A percentile compares a stretch with the other conserved stretches of the same genome.
phyloP scores from a whole-genome alignment of 2,888 invertebrate genomes.

The Oxytorus armatus region DNA sequence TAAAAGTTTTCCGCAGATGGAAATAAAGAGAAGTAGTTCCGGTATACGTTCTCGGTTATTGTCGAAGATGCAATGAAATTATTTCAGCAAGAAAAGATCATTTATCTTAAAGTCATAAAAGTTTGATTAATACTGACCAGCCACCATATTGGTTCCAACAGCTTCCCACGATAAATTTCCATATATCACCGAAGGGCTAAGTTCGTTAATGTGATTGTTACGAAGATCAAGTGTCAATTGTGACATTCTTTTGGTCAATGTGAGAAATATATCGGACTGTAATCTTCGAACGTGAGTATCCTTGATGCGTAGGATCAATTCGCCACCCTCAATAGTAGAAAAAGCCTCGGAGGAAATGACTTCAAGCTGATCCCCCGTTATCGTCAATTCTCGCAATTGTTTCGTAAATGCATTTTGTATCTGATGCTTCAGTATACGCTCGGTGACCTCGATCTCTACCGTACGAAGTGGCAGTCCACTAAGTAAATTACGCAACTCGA shows the following conservation, averaged over 20 bases:
- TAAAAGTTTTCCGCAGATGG: too few species aligned
- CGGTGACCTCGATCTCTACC: constrained; percentile 91
- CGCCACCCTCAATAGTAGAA: constrained; percentile 90
- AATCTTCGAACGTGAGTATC: constrained; percentile 92
- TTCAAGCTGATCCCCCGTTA: constrained; percentile 91
- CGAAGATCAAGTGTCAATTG: constrained; percentile 94
- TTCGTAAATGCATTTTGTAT: constrained; percentile 91
- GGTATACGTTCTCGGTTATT: background rate
- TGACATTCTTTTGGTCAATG: constrained; percentile 90
- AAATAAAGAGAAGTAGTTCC: too few species aligned
- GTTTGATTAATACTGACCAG: constrained; percentile 87
- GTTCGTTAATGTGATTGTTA: constrained; percentile 92
- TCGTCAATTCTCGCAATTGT: constrained; percentile 92
- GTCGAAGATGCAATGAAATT: background rate
- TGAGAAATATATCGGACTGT: constrained; percentile 92
- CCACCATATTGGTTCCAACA: constrained; percentile 93
- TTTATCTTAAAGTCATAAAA: background rate
- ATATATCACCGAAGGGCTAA: constrained; percentile 94
- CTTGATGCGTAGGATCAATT: constrained; percentile 91
- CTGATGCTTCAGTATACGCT: constrained; percentile 90
- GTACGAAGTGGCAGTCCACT: constrained; percentile 90
- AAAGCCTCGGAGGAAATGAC: constrained; percentile 92
- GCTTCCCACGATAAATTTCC: constrained; percentile 95
- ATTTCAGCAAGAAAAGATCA: background rate
- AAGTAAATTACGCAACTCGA: constrained; percentile 90